Evolutionary conservation across 2,888 invertebrate species (phyloP), one percentile per base, ranked within the genome.

Genomic region (Hyposoter dolosus): DNA sequence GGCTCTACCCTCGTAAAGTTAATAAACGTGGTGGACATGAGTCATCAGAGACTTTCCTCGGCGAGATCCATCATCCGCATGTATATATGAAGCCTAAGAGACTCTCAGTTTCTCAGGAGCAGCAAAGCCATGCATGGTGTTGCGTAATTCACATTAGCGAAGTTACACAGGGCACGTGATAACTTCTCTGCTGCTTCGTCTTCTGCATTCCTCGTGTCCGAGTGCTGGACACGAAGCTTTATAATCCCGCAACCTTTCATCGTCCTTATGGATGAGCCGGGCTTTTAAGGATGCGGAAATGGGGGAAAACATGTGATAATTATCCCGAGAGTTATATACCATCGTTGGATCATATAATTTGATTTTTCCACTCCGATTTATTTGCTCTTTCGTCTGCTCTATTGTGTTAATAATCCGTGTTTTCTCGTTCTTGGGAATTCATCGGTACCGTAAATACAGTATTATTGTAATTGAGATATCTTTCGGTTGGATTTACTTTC

Each of bases 121-220:
- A 28, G 4, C 15, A 12, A 32, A 4, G 3, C 32, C 32, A 32
- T 32, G 12, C 12, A 23, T 60, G 28, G 15, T 28, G 10, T 74
- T 81, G 35, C 65, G 80, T 81, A 72, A 81, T 81, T 81, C 53
- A 53, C 72, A 40, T 81, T 65, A 79, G 43, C 65, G 5, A 63
- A 63, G 47, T n/a, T n/a, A n/a, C 63, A 19, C 28, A 35, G 32
- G n/a, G 28, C 12, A 19, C 40, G 23, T 80, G 53, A 65, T 80
- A 43, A 50, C 65, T 19, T 28, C 3, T n/a, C 19, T 10, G n/a
- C 63, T 40, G 17, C 15, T 10, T 50, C 40, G 9, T 71, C 9
- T 32, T 60, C 23, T 15, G 72, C 65, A 72, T 80, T 80, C 72
- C 72, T 72, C 80, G 47, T 43, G 78, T 69, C 32, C 45, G 50